Base-by-base conservation (phyloP, 2,888 invertebrate genomes). In the Eupithecia abbreviata region DNA sequence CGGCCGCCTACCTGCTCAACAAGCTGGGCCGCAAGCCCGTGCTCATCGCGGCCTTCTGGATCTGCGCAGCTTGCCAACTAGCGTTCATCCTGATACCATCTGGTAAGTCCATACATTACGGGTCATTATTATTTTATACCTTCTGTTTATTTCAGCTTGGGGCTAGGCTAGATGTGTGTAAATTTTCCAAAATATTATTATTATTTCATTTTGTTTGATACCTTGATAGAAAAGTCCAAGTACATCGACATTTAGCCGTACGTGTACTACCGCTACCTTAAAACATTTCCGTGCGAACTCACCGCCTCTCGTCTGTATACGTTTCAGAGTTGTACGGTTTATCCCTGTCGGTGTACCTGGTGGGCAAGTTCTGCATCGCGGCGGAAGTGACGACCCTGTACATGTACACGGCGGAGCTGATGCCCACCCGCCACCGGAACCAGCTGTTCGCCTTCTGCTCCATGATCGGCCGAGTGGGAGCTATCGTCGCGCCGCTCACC, bases 401-500 rank as follows among this genome's bases (percentile, higher is more conserved):
- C 86, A 93, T 96, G 82, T 96, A 96, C 84, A 96, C 96, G 0
- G 93, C 96, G 3, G 97, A 97, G 90, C 89, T 97, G 85, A 97
- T 96, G 85, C 97, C 97, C 3, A 97, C 97, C n/a, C 93, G 95
- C 82, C 90, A 96, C 51, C 92, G 97, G 2, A 96, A 96, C 85
- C 96, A 95, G 55, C 89, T 96, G 79, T 92, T 96, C 73, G 96
- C 96, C 0, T 93, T 96, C 79, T 96, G 96, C 82, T 96, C 96
- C 12, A 96, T 96, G 96, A 91, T 96, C 77, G 97, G 96, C 13
- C 92, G 96, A 49, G 89, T 97, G 69, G 97, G 97, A 0, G 96
- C 96, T 3, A 96, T 97, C 89, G 83, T 96, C 58, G 96, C 97
- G 1, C 97, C 97, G 0, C 96, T 96, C 83, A 96, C 96, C 2